Evolutionary conservation across 2,113 vertebrate species (phyloP), one percentile per base, ranked within the genome.

Genomic region (Eurystomus gularis): DNA sequence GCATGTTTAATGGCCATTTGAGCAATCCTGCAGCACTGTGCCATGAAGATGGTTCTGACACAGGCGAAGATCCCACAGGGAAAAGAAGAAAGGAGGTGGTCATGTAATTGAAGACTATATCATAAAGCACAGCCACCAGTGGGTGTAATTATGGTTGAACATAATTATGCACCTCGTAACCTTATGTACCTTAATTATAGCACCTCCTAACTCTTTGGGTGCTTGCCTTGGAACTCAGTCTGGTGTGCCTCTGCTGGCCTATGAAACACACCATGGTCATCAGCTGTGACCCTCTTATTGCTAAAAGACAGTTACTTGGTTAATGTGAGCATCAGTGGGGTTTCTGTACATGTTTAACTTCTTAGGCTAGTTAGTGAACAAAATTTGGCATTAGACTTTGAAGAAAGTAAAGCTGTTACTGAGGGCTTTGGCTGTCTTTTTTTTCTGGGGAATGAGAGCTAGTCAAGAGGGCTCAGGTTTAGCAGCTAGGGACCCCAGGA

Each of bases 121-220:
- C 28, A 17, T 92, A 58, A 83, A 81, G 54, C 46, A 70, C 49
- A 88, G 83, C 58, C 71, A 92, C 82, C 64, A 93, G 49, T 78
- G 88, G 54, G 62, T 92, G 51, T 88, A 94, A 97, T 97, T 96
- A 93, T 97, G 96, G 96, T 93, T 95, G n/a, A 83, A 86, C 0
- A 3, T 96, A 95, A 92, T 97, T 95, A 95, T 86, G 86, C 28
- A 84, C 72, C 68, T 95, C 93, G 26, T 93, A 90, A 78, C 86
- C 72, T 93, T 93, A 62, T 54, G 26, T 88, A 81, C 51, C 60
- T 92, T 93, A 93, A 95, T 96, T 96, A 93, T 46, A 88, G 64
- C 72, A 92, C 77, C 55, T 93, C 76, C 82, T 86, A 40, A 76
- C 44, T 95, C 37, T 57, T 35, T 61, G 52, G 49, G 31, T 88